phyloP scores from a whole-genome alignment of 2,113 vertebrate species.

The Accipiter cooperii region DNA sequence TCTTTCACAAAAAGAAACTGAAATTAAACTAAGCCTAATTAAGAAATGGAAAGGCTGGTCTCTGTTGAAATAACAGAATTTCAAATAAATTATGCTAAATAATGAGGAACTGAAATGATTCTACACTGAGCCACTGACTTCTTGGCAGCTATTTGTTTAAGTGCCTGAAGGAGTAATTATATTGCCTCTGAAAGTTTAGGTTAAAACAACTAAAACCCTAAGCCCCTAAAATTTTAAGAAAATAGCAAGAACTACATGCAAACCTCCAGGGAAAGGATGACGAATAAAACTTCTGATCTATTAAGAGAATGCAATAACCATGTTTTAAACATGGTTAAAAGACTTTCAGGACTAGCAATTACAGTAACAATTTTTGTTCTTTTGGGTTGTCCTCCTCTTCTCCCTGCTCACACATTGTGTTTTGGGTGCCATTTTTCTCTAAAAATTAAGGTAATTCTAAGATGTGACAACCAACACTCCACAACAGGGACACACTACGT shows the following conservation, averaged over 20 bases:
- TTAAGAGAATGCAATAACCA: not conserved
- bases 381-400: not conserved
- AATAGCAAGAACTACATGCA: not conserved
- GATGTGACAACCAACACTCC: not conserved
- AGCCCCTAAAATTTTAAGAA: not conserved
- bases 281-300: not conserved
- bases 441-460: not conserved
- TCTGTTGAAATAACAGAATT: not conserved
- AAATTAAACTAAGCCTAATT: not conserved
- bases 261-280: not conserved
- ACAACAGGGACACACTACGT: not conserved
- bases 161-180: not conserved
- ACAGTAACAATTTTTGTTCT: not conserved
- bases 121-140: not conserved
- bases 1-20: not conserved
- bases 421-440: not conserved
- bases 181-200: not conserved
- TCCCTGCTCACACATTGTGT: not conserved
- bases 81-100: conserved; percentile 44
- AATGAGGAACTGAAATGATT: conserved; percentile 21
- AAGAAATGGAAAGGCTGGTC: not conserved
- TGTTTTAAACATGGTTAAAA: not conserved
- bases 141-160: conserved; percentile 26
- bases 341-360: not conserved
- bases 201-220: not conserved